phyloP scores from a whole-genome alignment of 2,797 vertebrate species.

The Limosa lapponica region DNA sequence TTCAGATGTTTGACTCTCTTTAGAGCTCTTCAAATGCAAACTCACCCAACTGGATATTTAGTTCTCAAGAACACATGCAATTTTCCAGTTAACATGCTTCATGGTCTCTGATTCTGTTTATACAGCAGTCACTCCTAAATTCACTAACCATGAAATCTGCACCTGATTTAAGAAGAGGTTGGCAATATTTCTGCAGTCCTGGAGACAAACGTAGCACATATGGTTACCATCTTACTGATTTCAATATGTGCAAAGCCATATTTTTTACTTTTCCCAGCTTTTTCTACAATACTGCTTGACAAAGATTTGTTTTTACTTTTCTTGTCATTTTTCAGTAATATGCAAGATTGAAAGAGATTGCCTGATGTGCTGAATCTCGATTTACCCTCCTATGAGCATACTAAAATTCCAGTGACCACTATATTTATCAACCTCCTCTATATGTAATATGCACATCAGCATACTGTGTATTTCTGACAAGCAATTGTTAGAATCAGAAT shows the following conservation, averaged over 20 bases:
- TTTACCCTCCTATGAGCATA: background rate
- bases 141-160: background rate
- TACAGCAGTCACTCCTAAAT: background rate
- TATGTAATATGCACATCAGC: background rate
- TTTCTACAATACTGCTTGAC: background rate
- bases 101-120: background rate
- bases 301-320: background rate
- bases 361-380: background rate
- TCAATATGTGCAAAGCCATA: background rate
- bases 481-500: background rate
- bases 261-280: background rate
- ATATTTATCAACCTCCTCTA: background rate
- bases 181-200: background rate
- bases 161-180: background rate
- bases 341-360: background rate
- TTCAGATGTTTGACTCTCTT: background rate
- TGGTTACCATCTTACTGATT: background rate
- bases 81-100: background rate
- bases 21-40: background rate
- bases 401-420: background rate
- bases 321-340: background rate
- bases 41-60: background rate
- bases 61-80: background rate
- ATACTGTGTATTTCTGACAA: background rate
- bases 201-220: background rate